Conservation (phyloP, 1,140 invertebrate genomes). For the Penaeus indicus region DNA sequence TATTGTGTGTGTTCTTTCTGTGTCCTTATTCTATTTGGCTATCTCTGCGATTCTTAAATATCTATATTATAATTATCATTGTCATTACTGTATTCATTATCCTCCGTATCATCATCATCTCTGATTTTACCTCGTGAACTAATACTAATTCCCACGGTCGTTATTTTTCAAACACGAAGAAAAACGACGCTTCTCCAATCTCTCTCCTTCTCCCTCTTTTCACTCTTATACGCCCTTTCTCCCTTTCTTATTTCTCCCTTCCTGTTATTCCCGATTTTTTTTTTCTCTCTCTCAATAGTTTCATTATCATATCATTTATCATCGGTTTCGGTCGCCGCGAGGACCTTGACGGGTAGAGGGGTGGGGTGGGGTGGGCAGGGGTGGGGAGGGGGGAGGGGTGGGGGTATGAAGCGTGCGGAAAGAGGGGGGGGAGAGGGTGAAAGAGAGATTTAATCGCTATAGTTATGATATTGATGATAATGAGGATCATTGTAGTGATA, state of each 20-base stretch:
- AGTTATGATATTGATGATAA: no score
- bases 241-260: not conserved
- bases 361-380: not conserved
- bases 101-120: no score
- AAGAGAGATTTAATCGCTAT: no score
- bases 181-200: not conserved
- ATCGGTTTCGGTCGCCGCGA: not conserved
- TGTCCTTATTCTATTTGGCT: no score
- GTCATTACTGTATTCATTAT: no score
- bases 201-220: not conserved
- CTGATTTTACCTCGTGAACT: not conserved
- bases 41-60: no score
- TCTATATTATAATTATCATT: no score
- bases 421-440: no score
- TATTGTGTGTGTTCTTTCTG: not conserved
- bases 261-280: no score
- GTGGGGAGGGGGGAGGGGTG: not conserved
- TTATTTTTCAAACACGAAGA: no score
- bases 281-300: no score
- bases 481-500: no score
- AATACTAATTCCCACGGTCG: not conserved
- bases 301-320: not conserved
- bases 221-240: not conserved
- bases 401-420: not conserved
- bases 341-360: not conserved